phyloP scores from a whole-genome alignment of 2,888 invertebrate species.

The Ormyrus pomaceus region DNA sequence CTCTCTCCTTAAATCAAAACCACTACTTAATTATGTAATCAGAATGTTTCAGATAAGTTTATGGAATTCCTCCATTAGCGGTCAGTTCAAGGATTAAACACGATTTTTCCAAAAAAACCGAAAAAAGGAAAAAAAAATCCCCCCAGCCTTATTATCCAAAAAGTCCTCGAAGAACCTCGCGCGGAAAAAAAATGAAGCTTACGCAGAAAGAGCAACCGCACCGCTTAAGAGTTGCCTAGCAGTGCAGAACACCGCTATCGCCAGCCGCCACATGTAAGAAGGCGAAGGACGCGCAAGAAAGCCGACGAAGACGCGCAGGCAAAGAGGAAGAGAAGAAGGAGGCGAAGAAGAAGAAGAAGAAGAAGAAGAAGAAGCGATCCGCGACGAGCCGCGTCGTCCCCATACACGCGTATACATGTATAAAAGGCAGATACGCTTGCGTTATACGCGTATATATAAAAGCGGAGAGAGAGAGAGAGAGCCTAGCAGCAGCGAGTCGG shows the following conservation, averaged over 20 bases:
- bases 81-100: too few relatives aligned
- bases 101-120: too few relatives aligned
- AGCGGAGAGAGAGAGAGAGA: neutral
- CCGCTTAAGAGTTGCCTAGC: too few relatives aligned
- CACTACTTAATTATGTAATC: neutral
- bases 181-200: neutral
- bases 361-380: neutral
- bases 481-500: neutral
- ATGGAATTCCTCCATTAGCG: too few relatives aligned
- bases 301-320: neutral
- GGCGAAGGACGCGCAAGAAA: neutral
- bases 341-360: neutral
- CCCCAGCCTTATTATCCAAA: too few relatives aligned
- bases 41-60: too few relatives aligned
- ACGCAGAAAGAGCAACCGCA: neutral
- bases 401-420: neutral
- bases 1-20: neutral
- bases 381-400: neutral
- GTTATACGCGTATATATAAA: neutral
- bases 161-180: neutral
- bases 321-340: neutral
- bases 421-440: neutral
- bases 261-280: too few relatives aligned
- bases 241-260: too few relatives aligned
- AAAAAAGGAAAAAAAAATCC: too few relatives aligned